phyloP scores from a whole-genome alignment of 2,113 vertebrate genomes.

The Chaetorhynchus papuensis region DNA sequence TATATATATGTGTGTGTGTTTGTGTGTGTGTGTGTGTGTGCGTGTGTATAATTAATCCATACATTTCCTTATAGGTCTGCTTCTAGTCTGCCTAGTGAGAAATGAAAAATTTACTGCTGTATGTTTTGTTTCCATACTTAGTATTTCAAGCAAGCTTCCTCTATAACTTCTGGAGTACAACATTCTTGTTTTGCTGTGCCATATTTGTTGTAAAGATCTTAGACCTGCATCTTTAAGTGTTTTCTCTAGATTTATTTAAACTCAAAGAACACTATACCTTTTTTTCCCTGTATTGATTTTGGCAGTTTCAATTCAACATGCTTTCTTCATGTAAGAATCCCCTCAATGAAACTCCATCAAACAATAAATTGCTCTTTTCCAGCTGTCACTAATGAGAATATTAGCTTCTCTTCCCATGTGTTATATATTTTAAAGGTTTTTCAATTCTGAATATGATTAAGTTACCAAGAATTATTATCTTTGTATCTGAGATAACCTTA shows the following conservation, averaged over 20 bases:
- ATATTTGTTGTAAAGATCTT: slow-evolving; percentile 9
- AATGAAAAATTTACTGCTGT: background rate
- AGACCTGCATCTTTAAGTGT: background rate
- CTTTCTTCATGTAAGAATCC: slow-evolving; percentile 37
- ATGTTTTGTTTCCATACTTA: background rate
- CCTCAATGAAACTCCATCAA: slow-evolving; percentile 42
- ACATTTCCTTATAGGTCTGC: background rate
- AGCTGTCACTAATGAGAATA: slow-evolving; percentile 10
- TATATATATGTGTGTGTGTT: background rate
- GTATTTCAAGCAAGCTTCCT: background rate
- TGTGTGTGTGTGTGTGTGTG: background rate
- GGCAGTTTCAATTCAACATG: slow-evolving; percentile 44
- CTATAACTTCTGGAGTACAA: background rate
- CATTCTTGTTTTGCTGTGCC: background rate
- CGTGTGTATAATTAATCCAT: background rate
- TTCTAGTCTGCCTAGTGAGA: background rate
- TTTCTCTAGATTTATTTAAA: background rate
- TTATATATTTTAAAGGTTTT: background rate
- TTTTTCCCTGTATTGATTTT: slow-evolving; percentile 10
- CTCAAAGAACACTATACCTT: background rate
- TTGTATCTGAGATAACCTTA: background rate
- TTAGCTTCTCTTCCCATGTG: background rate
- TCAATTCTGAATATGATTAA: background rate
- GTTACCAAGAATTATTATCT: background rate
- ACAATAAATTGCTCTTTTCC: slow-evolving; percentile 39